These are phyloP conservation scores for Phoenicopterus ruber DNA, from an alignment of 2,113 vertebrate species.

Conservation along the genomic window DNA sequence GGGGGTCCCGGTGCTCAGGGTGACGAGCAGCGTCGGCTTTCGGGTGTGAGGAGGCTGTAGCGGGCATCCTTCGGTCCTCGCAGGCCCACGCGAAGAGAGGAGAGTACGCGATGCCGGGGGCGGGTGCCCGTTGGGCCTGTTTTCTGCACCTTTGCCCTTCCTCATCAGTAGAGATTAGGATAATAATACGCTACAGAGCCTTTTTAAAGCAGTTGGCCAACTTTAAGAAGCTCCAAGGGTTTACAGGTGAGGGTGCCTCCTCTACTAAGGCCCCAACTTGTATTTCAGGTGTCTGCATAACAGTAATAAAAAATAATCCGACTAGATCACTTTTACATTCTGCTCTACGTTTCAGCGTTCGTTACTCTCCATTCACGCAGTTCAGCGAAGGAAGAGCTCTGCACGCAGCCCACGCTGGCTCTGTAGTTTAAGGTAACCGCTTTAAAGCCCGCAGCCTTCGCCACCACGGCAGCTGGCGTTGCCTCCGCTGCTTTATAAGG, in stretches of 20 bases:
- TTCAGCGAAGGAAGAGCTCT: not conserved
- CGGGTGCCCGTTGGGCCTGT: accelerated
- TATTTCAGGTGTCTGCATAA: not conserved
- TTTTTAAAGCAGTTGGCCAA: not conserved
- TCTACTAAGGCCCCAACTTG: accelerated
- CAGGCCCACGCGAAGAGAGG: accelerated
- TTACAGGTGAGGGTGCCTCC: not conserved
- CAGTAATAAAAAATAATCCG: not conserved
- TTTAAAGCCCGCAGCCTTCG: not conserved
- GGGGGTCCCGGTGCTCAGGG: not conserved
- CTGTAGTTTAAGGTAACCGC: not conserved
- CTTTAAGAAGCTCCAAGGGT: not conserved
- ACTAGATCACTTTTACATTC: not conserved
- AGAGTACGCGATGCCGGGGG: not conserved
- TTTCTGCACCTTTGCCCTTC: not conserved
- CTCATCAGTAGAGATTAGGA: not conserved
- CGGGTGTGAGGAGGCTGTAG: accelerated
- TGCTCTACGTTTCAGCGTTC: accelerated
- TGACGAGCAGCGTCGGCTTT: accelerated
- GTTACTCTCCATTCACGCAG: accelerated
- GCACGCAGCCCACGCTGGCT: accelerated
- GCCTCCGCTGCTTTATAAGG: not conserved
- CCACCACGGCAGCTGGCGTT: not conserved
- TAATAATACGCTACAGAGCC: accelerated
- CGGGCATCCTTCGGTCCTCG: accelerated